Percentiles rank a stretch among this genome's conserved stretches.
Conservation (phyloP, 2,113 vertebrate species). For the Cacatua alba region DNA sequence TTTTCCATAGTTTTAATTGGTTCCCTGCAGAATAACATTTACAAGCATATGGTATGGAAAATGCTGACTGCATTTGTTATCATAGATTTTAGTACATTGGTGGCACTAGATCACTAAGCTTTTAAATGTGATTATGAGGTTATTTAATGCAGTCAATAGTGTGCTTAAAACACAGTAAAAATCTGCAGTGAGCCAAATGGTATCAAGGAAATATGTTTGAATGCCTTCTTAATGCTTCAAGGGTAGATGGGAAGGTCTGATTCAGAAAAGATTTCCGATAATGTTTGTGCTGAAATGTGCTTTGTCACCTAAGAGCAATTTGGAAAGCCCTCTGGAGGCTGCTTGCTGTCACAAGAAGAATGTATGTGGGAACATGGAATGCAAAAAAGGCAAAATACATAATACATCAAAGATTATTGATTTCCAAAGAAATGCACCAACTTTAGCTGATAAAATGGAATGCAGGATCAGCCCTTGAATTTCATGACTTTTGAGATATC, state of each 20-base stretch:
- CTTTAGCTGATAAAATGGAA: not conserved
- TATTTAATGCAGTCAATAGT: conserved; percentile 58
- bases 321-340: not conserved
- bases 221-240: not conserved
- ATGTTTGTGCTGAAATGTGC: not conserved
- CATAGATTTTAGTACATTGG: conserved; percentile 67
- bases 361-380: not conserved
- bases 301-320: not conserved
- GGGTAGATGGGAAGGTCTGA: not conserved
- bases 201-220: not conserved
- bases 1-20: conserved; percentile 92
- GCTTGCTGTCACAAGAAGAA: not conserved
- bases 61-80: conserved; percentile 85
- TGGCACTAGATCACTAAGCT: conserved; percentile 68
- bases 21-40: conserved; percentile 84
- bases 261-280: not conserved
- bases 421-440: not conserved
- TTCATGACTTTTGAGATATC: not conserved
- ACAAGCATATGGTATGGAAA: conserved; percentile 84
- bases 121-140: conserved; percentile 73
- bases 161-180: conserved; percentile 47
- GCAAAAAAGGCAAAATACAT: not conserved
- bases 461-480: not conserved
- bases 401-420: rapidly evolving
- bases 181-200: conserved; percentile 26